Percentiles rank a stretch among this genome's conserved stretches.
Conservation (phyloP, 92 coral and sea anemone species). For the Porites lobata region DNA sequence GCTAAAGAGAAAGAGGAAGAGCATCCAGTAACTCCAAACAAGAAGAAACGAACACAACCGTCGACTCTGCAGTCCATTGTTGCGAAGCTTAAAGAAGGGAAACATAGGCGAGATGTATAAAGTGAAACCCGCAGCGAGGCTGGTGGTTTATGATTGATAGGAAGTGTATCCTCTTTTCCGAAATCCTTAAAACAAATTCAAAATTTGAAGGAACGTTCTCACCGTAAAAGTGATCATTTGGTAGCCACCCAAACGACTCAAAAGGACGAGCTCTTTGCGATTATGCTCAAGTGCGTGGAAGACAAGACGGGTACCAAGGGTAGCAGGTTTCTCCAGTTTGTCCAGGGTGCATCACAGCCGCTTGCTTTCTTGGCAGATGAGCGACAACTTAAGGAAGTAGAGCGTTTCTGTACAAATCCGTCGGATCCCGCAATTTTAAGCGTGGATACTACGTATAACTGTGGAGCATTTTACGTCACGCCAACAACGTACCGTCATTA, state of each 20-base stretch:
- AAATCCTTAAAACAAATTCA: conserved; percentile 26
- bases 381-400: conserved; percentile 50
- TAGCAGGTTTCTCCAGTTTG: conserved; percentile 42
- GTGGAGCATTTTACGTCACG: conserved; percentile 54
- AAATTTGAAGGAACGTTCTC: conserved; percentile 42
- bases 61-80: neutral
- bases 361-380: conserved; percentile 56
- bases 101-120: conserved; percentile 11
- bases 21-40: neutral
- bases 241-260: neutral
- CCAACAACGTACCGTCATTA: conserved; percentile 40
- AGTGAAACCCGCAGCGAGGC: too few relatives aligned
- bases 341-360: conserved; percentile 62
- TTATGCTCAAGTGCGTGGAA: conserved; percentile 46
- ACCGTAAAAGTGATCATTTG: too few relatives aligned
- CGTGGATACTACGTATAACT: conserved; percentile 64
- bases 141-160: too few relatives aligned
- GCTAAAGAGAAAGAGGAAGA: neutral
- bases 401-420: conserved; percentile 52
- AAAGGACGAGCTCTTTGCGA: conserved; percentile 51
- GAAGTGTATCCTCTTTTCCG: too few relatives aligned
- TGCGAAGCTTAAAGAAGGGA: neutral
- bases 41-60: neutral
- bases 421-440: conserved; percentile 40
- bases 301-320: conserved; percentile 6